phyloP scores from a whole-genome alignment of 2,113 vertebrate genomes.

The Bagarius yarrelli region DNA sequence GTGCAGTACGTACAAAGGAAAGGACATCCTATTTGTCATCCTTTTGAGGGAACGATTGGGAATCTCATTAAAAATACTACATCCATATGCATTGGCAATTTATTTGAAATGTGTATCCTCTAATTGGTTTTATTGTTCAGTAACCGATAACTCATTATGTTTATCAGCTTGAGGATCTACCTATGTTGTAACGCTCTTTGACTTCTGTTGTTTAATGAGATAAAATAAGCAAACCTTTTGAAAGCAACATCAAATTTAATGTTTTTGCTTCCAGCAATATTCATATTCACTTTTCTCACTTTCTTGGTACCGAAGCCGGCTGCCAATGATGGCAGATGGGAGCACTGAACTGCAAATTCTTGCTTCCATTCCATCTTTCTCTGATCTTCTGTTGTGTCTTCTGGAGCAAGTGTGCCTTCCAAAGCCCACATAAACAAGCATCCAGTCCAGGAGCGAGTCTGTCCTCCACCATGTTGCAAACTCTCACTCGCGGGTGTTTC shows the following conservation, averaged over 20 bases:
- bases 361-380: constrained; percentile 45
- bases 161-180: constrained; percentile 23
- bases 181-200: neutral
- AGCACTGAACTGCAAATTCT: constrained; percentile 46
- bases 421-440: constrained; percentile 33
- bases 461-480: neutral
- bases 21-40: constrained; percentile 24
- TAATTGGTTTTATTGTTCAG: constrained; percentile 5
- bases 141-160: constrained; percentile 25
- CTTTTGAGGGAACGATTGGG: constrained; percentile 28
- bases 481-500: constrained; percentile 27
- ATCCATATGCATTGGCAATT: constrained; percentile 13
- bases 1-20: constrained; percentile 2
- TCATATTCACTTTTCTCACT: constrained; percentile 26
- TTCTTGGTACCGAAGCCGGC: neutral
- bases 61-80: constrained; percentile 38
- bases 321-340: constrained; percentile 51
- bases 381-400: constrained; percentile 46
- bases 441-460: constrained; percentile 7
- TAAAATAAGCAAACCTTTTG: constrained; percentile 9
- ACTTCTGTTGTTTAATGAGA: neutral
- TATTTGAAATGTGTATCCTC: constrained; percentile 10
- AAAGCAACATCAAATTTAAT: constrained; percentile 3
- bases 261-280: constrained; percentile 39
- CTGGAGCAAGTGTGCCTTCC: constrained; percentile 41